Conservation (phyloP, 2,797 vertebrate species). For the Sebastes miniatus region DNA sequence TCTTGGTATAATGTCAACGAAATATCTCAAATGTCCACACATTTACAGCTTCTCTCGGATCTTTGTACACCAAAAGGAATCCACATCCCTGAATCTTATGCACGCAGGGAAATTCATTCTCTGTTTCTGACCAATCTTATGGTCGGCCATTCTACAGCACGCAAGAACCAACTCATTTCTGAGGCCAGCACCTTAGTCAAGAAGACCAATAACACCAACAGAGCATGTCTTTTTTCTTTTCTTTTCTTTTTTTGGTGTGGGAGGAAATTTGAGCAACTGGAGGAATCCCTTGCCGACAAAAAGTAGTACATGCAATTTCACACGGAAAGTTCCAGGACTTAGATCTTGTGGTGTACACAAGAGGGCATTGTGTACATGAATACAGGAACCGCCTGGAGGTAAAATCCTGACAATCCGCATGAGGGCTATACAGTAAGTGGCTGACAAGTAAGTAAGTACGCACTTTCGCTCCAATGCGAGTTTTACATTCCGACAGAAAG, state of each 20-base stretch:
- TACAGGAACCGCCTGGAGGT: slow-evolving; percentile 1
- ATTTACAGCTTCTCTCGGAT: background rate
- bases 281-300: background rate
- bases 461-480: background rate
- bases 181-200: slow-evolving; percentile 6
- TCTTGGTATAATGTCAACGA: background rate
- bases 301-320: background rate
- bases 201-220: background rate
- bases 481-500: slow-evolving; percentile 22
- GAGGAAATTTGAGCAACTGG: slow-evolving; percentile 11
- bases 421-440: slow-evolving; percentile 16
- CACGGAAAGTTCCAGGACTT: background rate
- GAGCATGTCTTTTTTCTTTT: background rate
- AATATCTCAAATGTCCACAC: background rate
- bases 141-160: background rate
- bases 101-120: background rate
- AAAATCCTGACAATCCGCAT: slow-evolving; percentile 12
- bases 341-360: background rate
- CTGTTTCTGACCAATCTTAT: background rate
- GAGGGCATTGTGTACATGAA: background rate
- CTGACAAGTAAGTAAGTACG: slow-evolving; percentile 18
- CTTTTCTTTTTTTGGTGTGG: background rate
- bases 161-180: background rate
- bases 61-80: background rate
- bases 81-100: background rate